A percentile compares a stretch with the other conserved stretches of the same genome.
Evolutionary conservation across 2,888 invertebrate species (phyloP).

Genomic region (Stictocephala bisonia): DNA sequence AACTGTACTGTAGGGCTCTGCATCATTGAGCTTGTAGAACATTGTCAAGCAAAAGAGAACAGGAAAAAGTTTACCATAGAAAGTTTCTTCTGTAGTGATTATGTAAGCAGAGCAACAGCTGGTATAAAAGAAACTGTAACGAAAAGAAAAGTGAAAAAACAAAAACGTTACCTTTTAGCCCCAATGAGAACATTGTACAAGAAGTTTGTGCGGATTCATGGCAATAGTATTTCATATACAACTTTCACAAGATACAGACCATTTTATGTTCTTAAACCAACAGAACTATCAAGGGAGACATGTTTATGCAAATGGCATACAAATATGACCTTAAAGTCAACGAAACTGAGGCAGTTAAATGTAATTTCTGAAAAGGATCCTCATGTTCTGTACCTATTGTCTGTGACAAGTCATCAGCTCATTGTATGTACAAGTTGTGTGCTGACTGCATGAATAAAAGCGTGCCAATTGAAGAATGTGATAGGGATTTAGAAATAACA

Average conservation of each 20-base stretch:
- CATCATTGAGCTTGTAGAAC: background rate
- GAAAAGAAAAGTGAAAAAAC: constrained; percentile 2
- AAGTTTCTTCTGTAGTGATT: constrained; percentile 6
- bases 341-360: constrained; percentile 3
- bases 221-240: background rate
- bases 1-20: background rate
- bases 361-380: constrained; percentile 8
- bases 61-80: background rate
- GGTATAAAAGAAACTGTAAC: constrained; percentile 35
- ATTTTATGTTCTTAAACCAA: constrained; percentile 14
- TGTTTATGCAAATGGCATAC: constrained; percentile 26
- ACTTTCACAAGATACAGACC: background rate
- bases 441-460: background rate
- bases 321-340: background rate
- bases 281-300: constrained; percentile 1
- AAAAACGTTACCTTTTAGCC: constrained; percentile 16
- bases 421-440: background rate
- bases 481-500: background rate
- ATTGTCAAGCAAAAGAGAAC: background rate
- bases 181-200: constrained; percentile 20
- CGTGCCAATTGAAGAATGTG: background rate
- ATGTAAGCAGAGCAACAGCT: constrained; percentile 13
- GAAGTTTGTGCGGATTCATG: background rate
- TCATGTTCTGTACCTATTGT: constrained; percentile 22
- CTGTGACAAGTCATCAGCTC: too few relatives aligned